phyloP scores from a whole-genome alignment of 2,888 invertebrate species.

The Anaspis maculata region DNA sequence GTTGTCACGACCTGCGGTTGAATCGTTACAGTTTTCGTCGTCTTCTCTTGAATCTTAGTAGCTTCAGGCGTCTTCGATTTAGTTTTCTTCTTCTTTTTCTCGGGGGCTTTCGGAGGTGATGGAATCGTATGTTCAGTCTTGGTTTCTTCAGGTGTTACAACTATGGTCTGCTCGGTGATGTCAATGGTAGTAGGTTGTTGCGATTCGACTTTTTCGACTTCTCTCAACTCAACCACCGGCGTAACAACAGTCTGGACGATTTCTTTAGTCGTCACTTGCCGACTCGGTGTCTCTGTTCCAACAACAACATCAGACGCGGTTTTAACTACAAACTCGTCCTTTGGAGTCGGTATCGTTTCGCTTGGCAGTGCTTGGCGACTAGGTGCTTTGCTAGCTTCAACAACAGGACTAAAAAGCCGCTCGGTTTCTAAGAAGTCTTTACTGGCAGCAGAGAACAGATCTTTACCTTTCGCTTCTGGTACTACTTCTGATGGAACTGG shows the following conservation, averaged over 20 bases:
- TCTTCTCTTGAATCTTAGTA: too few species aligned
- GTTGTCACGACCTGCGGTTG: too few species aligned
- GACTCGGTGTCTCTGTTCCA: slow-evolving; percentile 11
- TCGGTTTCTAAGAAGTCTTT: too few species aligned
- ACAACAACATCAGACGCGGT: slow-evolving; percentile 9
- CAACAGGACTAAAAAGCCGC: too few species aligned
- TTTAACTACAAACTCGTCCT: slow-evolving; percentile 2
- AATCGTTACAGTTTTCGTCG: too few species aligned
- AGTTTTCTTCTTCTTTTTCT: too few species aligned
- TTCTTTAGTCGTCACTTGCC: neutral
- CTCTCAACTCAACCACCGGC: slow-evolving; percentile 2
- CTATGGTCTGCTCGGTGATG: slow-evolving; percentile 19
- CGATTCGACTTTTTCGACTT: slow-evolving; percentile 5
- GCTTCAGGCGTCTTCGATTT: too few species aligned
- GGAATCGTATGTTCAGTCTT: slow-evolving; percentile 6
- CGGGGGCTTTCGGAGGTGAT: slow-evolving; percentile 8
- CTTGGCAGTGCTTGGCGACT: too few species aligned
- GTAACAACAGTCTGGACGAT: slow-evolving; percentile 4
- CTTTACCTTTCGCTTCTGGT: too few species aligned
- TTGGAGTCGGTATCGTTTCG: slow-evolving; percentile 8
- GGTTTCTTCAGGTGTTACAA: slow-evolving; percentile 8
- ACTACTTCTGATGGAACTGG: too few species aligned
- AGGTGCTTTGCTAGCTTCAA: too few species aligned
- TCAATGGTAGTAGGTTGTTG: slow-evolving; percentile 3
- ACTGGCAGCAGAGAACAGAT: too few species aligned